Evolutionary conservation across 1,140 invertebrate species (phyloP).

Genomic region (Leptonema lineaticorne): DNA sequence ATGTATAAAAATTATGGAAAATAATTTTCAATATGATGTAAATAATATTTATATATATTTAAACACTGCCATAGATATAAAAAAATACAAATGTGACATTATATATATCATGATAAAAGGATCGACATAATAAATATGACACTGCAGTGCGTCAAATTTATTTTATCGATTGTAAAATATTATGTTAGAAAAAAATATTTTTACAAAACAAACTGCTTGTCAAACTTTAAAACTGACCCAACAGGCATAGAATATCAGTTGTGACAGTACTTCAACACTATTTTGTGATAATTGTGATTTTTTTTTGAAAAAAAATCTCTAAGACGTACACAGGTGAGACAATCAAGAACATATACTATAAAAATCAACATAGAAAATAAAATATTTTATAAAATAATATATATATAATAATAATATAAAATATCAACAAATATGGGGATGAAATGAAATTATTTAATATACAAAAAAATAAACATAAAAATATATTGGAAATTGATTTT

Average conservation of each 20-base stretch:
- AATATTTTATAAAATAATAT: not conserved
- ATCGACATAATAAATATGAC: too few species aligned
- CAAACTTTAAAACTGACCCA: not conserved
- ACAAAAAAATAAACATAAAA: not conserved
- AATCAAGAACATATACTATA: conserved; percentile 31
- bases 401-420: not conserved
- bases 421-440: too few species aligned
- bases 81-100: too few species aligned
- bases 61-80: too few species aligned
- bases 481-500: too few species aligned
- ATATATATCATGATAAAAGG: too few species aligned
- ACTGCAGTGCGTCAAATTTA: too few species aligned
- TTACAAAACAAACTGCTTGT: not conserved
- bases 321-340: conserved; percentile 39
- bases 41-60: too few species aligned
- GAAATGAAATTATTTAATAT: too few species aligned
- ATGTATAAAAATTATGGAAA: too few species aligned
- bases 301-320: conserved; percentile 6
- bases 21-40: too few species aligned
- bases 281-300: conserved; percentile 23
- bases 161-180: not conserved
- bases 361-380: too few species aligned
- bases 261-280: conserved; percentile 34
- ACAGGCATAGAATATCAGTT: conserved; percentile 36
- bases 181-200: not conserved